phyloP scores from a whole-genome alignment of 2,888 invertebrate genomes.

The Polymixis lichenea region DNA sequence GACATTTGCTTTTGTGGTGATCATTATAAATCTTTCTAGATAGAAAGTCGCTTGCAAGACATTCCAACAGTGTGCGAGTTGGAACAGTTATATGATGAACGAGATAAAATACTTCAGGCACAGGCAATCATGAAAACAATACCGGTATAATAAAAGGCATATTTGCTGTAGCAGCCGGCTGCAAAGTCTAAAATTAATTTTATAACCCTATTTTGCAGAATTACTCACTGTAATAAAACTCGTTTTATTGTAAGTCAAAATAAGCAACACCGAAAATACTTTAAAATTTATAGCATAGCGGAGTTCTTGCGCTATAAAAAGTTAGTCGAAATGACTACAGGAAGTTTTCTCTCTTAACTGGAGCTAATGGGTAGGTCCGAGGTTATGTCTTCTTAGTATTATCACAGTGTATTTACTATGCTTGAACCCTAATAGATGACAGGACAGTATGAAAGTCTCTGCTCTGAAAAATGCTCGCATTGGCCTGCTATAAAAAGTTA shows the following conservation, averaged over 20 bases:
- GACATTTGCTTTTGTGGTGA: neutral
- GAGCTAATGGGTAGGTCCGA: too few relatives aligned
- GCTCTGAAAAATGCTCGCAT: neutral
- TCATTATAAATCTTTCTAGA: slow-evolving; percentile 16
- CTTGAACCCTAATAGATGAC: neutral
- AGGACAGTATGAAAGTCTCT: neutral
- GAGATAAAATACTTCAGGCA: slow-evolving; percentile 36
- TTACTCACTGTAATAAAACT: slow-evolving; percentile 29
- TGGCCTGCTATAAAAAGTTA: neutral
- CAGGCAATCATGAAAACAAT: slow-evolving; percentile 17
- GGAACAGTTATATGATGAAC: slow-evolving; percentile 13
- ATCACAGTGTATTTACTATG: neutral
- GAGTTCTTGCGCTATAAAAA: slow-evolving; percentile 32
- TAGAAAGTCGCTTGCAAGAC: slow-evolving; percentile 31
- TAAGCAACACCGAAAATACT: slow-evolving; percentile 24
- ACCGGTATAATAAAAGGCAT: slow-evolving; percentile 14
- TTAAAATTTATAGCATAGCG: slow-evolving; percentile 18
- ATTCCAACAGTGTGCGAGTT: slow-evolving; percentile 12
- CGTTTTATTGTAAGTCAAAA: slow-evolving; percentile 29
- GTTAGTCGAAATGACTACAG: slow-evolving; percentile 24
- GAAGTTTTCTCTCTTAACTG: neutral
- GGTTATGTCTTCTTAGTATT: neutral
- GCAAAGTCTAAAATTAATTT: slow-evolving; percentile 49
- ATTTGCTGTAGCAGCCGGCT: slow-evolving; percentile 16
- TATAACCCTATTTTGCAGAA: slow-evolving; percentile 48